Conservation (phyloP, 2,888 invertebrate genomes). For the Netelia melanura region DNA sequence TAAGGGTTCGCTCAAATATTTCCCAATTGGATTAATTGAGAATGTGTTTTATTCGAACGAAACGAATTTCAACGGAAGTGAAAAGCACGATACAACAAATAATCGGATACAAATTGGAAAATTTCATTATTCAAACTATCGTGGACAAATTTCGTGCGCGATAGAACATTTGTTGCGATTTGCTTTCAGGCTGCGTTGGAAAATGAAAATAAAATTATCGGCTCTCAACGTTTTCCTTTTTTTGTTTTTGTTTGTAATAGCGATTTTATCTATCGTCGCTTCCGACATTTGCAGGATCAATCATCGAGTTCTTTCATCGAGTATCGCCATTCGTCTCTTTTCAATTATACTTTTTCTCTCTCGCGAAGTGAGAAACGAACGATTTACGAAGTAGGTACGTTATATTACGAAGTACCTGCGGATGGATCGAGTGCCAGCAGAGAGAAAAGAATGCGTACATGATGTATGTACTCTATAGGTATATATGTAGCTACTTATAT, state of each 20-base stretch:
- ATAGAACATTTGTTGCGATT: not conserved
- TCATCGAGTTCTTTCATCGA: constrained; percentile 40
- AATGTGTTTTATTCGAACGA: not conserved
- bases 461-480: not conserved
- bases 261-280: not conserved
- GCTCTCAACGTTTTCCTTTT: not conserved
- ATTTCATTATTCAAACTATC: not conserved
- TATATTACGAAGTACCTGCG: constrained; percentile 47
- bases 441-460: constrained; percentile 4
- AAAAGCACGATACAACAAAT: too few relatives aligned
- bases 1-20: not conserved
- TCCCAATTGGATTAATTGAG: not conserved
- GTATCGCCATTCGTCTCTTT: constrained; percentile 28
- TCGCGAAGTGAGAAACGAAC: constrained; percentile 50
- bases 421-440: constrained; percentile 36
- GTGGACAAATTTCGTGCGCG: not conserved
- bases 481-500: not conserved
- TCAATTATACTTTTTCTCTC: not conserved
- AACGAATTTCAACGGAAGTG: not conserved
- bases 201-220: not conserved
- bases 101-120: too few relatives aligned
- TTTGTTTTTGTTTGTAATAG: not conserved
- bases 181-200: not conserved
- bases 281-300: constrained; percentile 9
- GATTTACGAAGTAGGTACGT: constrained; percentile 56